Evolutionary conservation across 92 coral and sea anemone species (phyloP).

Genomic region (Plumapathes pennacea): DNA sequence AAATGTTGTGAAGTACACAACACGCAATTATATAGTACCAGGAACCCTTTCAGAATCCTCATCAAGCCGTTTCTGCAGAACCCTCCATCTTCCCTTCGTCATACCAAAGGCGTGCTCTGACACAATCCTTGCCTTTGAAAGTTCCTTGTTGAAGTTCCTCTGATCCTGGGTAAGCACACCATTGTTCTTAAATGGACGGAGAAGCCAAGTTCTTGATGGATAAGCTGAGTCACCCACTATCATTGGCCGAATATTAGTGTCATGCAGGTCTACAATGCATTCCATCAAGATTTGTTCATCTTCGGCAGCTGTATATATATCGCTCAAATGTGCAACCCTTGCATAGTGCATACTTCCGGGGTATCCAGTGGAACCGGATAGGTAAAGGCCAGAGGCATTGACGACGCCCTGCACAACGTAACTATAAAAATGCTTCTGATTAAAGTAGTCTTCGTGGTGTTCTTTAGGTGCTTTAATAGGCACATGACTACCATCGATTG

Average conservation of each 20-base stretch:
- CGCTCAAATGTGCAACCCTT: conserved; percentile 29
- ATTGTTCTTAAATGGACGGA: conserved; percentile 40
- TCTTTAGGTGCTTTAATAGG: conserved; percentile 37
- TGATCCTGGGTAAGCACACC: conserved; percentile 36
- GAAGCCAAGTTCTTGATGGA: conserved; percentile 35
- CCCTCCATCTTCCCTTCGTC: conserved; percentile 36
- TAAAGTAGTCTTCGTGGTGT: conserved; percentile 38
- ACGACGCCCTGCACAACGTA: conserved; percentile 30
- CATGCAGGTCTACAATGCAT: conserved; percentile 18
- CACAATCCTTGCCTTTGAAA: conserved; percentile 41
- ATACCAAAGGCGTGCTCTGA: conserved; percentile 29
- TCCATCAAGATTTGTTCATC: conserved; percentile 25
- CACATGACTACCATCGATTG: conserved; percentile 45
- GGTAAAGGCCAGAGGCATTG: conserved; percentile 35
- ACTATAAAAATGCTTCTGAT: conserved; percentile 41
- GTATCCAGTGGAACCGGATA: conserved; percentile 36
- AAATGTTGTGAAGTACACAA: conserved; percentile 65
- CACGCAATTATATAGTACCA: conserved; percentile 62
- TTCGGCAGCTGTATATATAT: conserved; percentile 42
- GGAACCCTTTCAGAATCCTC: conserved; percentile 36
- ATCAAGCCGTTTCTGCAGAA: conserved; percentile 28
- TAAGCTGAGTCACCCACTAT: conserved; percentile 39
- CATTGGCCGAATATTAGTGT: conserved; percentile 30
- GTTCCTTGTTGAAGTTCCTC: conserved; percentile 38
- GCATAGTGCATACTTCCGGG: conserved; percentile 46